A percentile compares a stretch with the other conserved stretches of the same genome.
These are phyloP conservation scores for Euleptes europaea DNA, from an alignment of 2,113 vertebrate genomes.

Conservation along the genomic window DNA sequence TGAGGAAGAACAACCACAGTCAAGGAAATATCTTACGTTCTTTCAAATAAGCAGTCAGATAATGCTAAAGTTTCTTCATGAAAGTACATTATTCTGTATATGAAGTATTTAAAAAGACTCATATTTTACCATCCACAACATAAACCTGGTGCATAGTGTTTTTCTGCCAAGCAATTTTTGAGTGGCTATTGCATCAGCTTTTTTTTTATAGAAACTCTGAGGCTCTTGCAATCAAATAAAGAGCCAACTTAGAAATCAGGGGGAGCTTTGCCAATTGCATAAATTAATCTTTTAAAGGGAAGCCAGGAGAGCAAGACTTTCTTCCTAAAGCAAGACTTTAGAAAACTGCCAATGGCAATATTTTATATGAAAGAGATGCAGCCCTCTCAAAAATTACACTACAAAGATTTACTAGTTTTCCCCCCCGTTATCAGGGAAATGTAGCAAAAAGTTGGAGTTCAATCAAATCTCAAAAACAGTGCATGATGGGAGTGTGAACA, in stretches of 20 bases:
- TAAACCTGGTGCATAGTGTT: neutral
- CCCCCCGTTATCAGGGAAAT: neutral
- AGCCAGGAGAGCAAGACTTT: neutral
- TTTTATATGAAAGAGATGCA: constrained; percentile 28
- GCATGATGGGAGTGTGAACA: neutral
- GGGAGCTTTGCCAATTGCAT: neutral
- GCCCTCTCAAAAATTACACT: constrained; percentile 35
- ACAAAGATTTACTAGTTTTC: neutral
- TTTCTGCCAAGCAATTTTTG: neutral
- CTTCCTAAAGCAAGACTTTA: too few relatives aligned
- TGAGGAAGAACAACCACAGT: too few relatives aligned
- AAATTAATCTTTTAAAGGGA: constrained; percentile 3
- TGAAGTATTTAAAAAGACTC: neutral
- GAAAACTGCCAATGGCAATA: neutral
- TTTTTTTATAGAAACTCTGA: neutral
- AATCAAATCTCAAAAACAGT: neutral
- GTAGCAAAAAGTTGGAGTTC: neutral
- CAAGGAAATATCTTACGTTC: too few relatives aligned
- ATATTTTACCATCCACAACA: neutral
- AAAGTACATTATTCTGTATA: too few relatives aligned
- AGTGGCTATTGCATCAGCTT: neutral
- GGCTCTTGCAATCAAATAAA: neutral
- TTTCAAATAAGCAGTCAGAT: too few relatives aligned
- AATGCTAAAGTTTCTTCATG: too few relatives aligned
- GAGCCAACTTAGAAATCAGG: neutral